phyloP scores from a whole-genome alignment of 2,113 vertebrate genomes.

The Gobius niger region DNA sequence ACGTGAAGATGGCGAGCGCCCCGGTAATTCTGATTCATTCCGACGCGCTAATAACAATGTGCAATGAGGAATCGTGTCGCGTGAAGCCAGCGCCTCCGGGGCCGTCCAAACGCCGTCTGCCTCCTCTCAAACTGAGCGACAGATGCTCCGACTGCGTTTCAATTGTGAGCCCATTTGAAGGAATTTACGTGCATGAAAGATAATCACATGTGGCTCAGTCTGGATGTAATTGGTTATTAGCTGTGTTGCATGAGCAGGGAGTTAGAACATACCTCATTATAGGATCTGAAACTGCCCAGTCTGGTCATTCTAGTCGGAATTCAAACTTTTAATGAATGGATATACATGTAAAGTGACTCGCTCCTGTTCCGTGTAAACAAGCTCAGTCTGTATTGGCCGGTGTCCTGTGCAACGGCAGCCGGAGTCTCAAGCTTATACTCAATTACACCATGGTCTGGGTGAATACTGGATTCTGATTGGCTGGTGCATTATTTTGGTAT shows the following conservation, averaged over 20 bases:
- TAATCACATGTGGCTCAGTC: not conserved
- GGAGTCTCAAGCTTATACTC: no score
- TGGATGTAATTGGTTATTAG: constrained; percentile 4
- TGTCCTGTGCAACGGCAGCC: no score
- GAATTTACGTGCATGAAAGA: not conserved
- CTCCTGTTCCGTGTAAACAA: no score
- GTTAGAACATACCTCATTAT: not conserved
- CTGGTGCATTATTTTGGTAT: no score
- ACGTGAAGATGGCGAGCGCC: constrained; percentile 17
- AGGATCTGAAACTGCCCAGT: not conserved
- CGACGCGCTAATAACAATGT: constrained; percentile 33
- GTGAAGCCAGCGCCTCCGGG: constrained; percentile 33
- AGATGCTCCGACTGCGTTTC: not conserved
- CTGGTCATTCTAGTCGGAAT: not conserved
- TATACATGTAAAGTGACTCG: no score
- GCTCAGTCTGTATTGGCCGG: no score
- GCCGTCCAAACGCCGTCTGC: constrained; percentile 21
- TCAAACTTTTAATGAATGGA: no score
- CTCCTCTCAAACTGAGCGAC: constrained; percentile 15
- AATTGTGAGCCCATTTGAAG: not conserved
- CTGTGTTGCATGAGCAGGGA: not conserved
- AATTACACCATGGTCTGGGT: no score
- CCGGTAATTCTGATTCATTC: constrained; percentile 17
- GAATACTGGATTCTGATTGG: no score
- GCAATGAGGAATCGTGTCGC: constrained; percentile 33